phyloP scores from a whole-genome alignment of 2,888 invertebrate species.

The Mechanitis mazaeus region DNA sequence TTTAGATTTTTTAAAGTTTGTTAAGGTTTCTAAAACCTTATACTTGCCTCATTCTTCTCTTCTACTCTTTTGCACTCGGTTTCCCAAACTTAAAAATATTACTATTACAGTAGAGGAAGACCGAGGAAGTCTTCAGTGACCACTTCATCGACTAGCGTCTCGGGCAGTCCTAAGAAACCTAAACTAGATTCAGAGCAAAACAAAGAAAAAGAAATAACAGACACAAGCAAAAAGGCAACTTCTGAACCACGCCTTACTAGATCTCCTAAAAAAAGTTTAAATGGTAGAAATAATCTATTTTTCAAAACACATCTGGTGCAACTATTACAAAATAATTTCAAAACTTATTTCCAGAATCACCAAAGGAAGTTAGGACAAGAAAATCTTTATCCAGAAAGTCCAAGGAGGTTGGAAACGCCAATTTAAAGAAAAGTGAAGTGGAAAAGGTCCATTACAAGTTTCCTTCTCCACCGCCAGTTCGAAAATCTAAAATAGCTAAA shows the following conservation, averaged over 20 bases:
- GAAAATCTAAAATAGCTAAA: slow-evolving; percentile 18
- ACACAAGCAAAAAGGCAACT: background rate
- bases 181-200: slow-evolving; percentile 16
- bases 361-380: background rate
- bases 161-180: slow-evolving; percentile 26
- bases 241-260: background rate
- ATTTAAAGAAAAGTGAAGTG: background rate
- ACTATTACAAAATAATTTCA: background rate
- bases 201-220: slow-evolving; percentile 5
- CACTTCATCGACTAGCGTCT: slow-evolving; percentile 8
- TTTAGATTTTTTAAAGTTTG: too few relatives aligned
- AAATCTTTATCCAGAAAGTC: slow-evolving; percentile 7
- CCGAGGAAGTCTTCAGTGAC: slow-evolving; percentile 27
- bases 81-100: slow-evolving; percentile 10
- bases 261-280: slow-evolving; percentile 2
- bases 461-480: slow-evolving; percentile 28
- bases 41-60: too few relatives aligned
- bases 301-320: background rate
- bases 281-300: background rate
- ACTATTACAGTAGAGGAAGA: slow-evolving; percentile 27
- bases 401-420: background rate
- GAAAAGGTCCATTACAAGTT: slow-evolving; percentile 34
- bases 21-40: too few relatives aligned
- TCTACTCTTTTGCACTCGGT: too few relatives aligned
- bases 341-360: background rate